phyloP scores from a whole-genome alignment of 2,888 invertebrate species.

The Lumbricus terrestris region DNA sequence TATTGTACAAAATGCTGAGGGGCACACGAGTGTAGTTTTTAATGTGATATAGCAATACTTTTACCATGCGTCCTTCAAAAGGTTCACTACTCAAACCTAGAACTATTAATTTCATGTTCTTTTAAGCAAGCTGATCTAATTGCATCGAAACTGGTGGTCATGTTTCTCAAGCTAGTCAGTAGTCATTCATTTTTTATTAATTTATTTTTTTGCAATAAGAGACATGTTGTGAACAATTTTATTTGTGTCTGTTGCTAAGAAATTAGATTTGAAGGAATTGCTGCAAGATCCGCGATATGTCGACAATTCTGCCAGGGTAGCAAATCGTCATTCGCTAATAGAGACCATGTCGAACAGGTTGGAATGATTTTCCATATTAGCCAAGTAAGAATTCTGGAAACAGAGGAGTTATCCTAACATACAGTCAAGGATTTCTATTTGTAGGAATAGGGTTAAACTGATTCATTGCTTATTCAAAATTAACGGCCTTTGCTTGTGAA shows the following conservation, averaged over 20 bases:
- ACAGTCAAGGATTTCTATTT: neutral
- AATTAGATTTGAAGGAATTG: slow-evolving; percentile 34
- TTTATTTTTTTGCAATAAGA: neutral
- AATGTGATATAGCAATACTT: too few relatives aligned
- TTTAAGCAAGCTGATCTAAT: neutral
- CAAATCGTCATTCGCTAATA: neutral
- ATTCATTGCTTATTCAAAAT: neutral
- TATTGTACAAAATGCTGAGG: too few relatives aligned
- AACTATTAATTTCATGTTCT: neutral
- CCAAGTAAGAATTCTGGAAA: neutral
- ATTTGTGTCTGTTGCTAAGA: slow-evolving; percentile 38
- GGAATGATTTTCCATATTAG: neutral
- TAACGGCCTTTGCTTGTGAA: too few relatives aligned
- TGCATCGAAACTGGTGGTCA: neutral
- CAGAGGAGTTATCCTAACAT: neutral
- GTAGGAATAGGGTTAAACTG: neutral
- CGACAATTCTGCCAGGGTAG: slow-evolving; percentile 10
- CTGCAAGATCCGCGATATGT: slow-evolving; percentile 10
- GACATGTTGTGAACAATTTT: neutral
- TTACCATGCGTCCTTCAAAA: too few relatives aligned
- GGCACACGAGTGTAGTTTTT: too few relatives aligned
- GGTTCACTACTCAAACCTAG: neutral
- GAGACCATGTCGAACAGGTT: slow-evolving; percentile 8
- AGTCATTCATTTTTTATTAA: neutral
- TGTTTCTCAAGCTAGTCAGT: neutral